Conservation (phyloP, 2,888 invertebrate genomes). For the Mythimna impura region DNA sequence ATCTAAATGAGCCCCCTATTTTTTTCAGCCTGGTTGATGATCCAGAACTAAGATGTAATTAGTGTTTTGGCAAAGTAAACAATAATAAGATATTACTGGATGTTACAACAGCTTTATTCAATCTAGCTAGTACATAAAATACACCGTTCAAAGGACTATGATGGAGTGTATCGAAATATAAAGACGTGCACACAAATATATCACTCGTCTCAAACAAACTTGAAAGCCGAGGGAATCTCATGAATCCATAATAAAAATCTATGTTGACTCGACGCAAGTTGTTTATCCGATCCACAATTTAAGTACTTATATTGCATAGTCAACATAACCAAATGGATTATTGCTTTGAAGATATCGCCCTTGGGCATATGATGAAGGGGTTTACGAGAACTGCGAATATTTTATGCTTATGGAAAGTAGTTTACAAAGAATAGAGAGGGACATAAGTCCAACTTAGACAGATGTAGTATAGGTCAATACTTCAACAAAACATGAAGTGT, state of each 20-base stretch:
- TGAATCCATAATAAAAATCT: constrained; percentile 43
- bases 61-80: neutral
- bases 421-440: neutral
- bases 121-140: neutral
- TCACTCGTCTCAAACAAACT: constrained; percentile 22
- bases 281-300: constrained; percentile 26
- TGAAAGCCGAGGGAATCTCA: constrained; percentile 23
- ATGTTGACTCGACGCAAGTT: constrained; percentile 31
- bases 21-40: too few species aligned
- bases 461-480: neutral
- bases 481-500: neutral
- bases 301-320: constrained; percentile 20
- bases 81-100: neutral
- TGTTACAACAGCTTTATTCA: neutral
- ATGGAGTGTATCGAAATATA: neutral
- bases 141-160: neutral
- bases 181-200: constrained; percentile 16
- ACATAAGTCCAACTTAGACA: neutral
- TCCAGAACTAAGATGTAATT: too few species aligned
- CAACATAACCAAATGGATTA: constrained; percentile 28
- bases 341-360: constrained; percentile 21
- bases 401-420: constrained; percentile 16
- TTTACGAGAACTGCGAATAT: constrained; percentile 7
- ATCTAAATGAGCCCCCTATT: too few species aligned
- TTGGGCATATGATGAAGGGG: constrained; percentile 1